phyloP scores from a whole-genome alignment of 2,113 vertebrate genomes.

The Cephalopholis sonnerati region DNA sequence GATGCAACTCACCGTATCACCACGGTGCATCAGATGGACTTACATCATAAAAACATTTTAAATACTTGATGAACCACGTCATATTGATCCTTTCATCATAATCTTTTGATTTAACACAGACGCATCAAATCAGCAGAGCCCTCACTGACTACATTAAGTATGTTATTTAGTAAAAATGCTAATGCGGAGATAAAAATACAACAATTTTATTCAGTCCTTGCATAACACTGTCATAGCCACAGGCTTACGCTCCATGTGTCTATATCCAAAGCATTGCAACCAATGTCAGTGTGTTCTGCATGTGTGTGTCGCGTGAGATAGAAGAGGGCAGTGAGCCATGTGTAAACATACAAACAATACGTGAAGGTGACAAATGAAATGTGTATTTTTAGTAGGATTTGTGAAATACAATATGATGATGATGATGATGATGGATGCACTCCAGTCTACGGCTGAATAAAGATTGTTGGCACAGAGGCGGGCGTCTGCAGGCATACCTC shows the following conservation, averaged over 20 bases:
- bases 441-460: constrained; percentile 57
- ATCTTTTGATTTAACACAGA: constrained; percentile 24
- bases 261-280: constrained; percentile 33
- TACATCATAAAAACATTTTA: not conserved
- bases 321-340: constrained; percentile 26
- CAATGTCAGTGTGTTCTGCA: constrained; percentile 19
- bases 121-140: constrained; percentile 16
- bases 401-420: constrained; percentile 52
- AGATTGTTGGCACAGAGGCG: constrained; percentile 73
- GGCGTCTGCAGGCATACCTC: constrained; percentile 74
- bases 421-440: constrained; percentile 63
- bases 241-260: constrained; percentile 33
- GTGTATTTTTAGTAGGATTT: constrained; percentile 55
- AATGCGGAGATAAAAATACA: constrained; percentile 31
- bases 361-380: constrained; percentile 54
- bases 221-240: constrained; percentile 38
- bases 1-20: not conserved
- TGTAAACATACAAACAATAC: constrained; percentile 18
- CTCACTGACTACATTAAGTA: constrained; percentile 3
- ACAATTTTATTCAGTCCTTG: constrained; percentile 44
- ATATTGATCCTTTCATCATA: not conserved
- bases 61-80: not conserved
- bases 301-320: constrained; percentile 20
- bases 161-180: constrained; percentile 5
- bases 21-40: not conserved